Conservation (phyloP, 2,797 vertebrate species). For the Hydrophis major region DNA sequence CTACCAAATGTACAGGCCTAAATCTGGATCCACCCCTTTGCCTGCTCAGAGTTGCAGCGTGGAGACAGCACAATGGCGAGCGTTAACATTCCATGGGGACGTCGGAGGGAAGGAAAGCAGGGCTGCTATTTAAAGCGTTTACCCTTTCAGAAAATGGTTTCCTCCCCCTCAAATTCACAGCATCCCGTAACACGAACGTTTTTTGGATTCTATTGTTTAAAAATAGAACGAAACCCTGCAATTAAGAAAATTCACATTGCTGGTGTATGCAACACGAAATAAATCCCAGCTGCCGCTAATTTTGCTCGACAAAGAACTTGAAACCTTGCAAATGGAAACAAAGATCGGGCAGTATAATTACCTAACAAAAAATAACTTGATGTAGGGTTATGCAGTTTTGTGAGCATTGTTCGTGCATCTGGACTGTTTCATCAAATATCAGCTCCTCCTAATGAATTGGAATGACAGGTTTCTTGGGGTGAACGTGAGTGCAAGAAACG, state of each 20-base stretch:
- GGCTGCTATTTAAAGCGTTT: neutral
- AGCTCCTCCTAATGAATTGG: neutral
- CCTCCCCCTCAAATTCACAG: neutral
- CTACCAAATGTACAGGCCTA: neutral
- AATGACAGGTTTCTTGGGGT: neutral
- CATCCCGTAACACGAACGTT: conserved; percentile 5
- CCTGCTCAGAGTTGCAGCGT: neutral
- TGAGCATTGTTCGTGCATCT: neutral
- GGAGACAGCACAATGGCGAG: neutral
- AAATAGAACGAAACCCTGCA: conserved; percentile 25
- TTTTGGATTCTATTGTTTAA: conserved; percentile 16
- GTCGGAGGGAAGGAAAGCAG: neutral
- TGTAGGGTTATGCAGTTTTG: neutral
- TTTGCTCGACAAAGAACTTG: conserved; percentile 13
- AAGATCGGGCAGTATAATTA: conserved; percentile 1
- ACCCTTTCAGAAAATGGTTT: neutral
- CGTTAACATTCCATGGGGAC: neutral
- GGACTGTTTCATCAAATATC: neutral
- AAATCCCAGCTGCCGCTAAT: conserved; percentile 29
- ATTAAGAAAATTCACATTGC: conserved; percentile 22
- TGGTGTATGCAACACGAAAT: neutral
- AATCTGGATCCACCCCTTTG: neutral
- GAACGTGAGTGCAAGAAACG: neutral
- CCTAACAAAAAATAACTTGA: neutral
- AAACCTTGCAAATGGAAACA: neutral